Conservation (phyloP, 1,140 invertebrate genomes). For the Tetramorium simillimum region DNA sequence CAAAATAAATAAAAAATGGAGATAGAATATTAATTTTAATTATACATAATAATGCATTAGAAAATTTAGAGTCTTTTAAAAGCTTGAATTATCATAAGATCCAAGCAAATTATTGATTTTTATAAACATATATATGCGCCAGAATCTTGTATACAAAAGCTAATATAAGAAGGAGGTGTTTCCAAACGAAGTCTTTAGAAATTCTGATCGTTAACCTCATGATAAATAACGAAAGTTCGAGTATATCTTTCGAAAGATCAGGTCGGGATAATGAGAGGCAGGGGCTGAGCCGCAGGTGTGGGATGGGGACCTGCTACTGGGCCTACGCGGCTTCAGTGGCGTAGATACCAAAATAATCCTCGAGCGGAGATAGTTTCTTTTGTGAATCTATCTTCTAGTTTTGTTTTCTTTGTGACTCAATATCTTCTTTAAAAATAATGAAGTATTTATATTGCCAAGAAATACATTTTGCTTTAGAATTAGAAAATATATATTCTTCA, state of each 20-base stretch:
- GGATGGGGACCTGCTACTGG: conserved; percentile 82
- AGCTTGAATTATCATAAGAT: conserved; percentile 16
- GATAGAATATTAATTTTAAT: conserved; percentile 17
- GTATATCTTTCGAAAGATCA: conserved; percentile 84
- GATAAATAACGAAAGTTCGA: conserved; percentile 83
- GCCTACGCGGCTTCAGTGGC: conserved; percentile 83
- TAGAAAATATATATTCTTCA: neutral
- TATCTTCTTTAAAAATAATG: neutral
- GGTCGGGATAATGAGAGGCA: conserved; percentile 84
- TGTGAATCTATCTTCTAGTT: neutral
- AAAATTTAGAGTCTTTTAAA: neutral
- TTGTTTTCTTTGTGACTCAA: neutral
- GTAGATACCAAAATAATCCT: conserved; percentile 77
- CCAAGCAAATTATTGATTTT: conserved; percentile 45
- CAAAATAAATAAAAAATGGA: no score
- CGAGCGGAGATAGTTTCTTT: neutral
- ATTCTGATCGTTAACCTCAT: conserved; percentile 82
- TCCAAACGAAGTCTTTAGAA: conserved; percentile 79
- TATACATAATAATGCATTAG: conserved; percentile 1
- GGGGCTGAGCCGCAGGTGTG: conserved; percentile 83
- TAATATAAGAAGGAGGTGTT: conserved; percentile 70
- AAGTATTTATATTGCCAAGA: neutral
- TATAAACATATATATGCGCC: neutral
- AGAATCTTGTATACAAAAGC: conserved; percentile 38
- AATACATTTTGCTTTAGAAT: neutral